phyloP scores from a whole-genome alignment of 2,113 vertebrate species.

The Lepidothrix coronata region DNA sequence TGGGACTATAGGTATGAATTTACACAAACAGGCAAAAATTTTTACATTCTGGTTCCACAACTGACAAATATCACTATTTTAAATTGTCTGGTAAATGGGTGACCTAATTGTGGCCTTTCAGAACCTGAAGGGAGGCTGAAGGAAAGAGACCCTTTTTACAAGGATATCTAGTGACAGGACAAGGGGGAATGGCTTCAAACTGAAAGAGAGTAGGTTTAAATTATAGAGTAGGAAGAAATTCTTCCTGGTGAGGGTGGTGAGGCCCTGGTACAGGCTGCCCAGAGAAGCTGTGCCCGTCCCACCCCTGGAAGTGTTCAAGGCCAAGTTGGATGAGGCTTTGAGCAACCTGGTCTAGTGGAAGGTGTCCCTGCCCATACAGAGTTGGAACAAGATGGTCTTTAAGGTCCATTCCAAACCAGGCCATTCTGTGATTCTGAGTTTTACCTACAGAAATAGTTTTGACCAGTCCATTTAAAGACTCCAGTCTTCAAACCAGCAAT shows the following conservation, averaged over 20 bases:
- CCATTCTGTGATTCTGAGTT: neutral
- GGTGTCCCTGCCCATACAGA: neutral
- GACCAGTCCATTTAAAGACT: neutral
- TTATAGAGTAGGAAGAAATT: neutral
- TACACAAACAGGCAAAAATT: neutral
- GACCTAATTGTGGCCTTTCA: neutral
- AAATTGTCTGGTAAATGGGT: neutral
- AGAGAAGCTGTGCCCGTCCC: neutral
- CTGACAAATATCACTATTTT: accelerated
- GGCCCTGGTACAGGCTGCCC: neutral
- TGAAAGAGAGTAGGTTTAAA: neutral
- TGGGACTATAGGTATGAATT: neutral
- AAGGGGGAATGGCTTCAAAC: neutral
- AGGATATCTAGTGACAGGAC: neutral
- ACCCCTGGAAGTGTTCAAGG: neutral
- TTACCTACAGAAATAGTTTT: neutral
- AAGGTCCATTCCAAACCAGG: neutral
- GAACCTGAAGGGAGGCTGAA: neutral
- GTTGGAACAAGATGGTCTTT: neutral
- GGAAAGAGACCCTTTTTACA: neutral
- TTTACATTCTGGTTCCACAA: neutral
- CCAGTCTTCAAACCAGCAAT: neutral
- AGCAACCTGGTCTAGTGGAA: neutral
- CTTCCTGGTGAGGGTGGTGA: accelerated
- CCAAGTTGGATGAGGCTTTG: accelerated